These are phyloP conservation scores for Stenchaetothrips biformis DNA, from an alignment of 2,888 invertebrate genomes.

Conservation along the genomic window DNA sequence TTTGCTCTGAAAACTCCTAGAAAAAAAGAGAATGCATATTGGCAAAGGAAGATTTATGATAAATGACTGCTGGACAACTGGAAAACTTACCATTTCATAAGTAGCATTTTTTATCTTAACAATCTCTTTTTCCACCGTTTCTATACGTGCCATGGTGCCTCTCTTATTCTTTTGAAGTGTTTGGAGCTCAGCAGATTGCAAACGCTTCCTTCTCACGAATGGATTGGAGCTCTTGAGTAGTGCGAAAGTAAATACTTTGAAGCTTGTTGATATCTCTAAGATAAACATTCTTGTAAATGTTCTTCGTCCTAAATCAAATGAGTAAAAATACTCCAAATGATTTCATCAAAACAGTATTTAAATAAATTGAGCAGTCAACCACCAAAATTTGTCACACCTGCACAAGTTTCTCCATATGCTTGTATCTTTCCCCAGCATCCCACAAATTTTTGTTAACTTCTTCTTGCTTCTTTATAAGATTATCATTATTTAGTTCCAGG, in stretches of 20 bases:
- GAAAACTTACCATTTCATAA: background rate
- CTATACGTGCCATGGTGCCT: background rate
- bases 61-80: background rate
- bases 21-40: background rate
- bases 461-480: background rate
- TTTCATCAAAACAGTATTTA: background rate
- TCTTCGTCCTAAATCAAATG: background rate
- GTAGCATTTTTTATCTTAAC: background rate
- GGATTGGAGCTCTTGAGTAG: background rate
- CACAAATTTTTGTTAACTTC: background rate
- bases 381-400: background rate
- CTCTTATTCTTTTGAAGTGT: background rate
- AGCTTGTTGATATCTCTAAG: background rate
- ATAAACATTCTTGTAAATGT: background rate
- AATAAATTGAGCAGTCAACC: background rate
- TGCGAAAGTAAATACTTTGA: slow-evolving; percentile 4
- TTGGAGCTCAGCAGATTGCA: background rate
- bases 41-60: background rate
- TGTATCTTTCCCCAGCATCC: background rate
- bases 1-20: slow-evolving; percentile 9
- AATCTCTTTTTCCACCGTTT: background rate
- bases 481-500: background rate
- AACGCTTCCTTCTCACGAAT: background rate
- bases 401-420: slow-evolving; percentile 1
- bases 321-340: too few species aligned